These are phyloP conservation scores for Gisinianus flammeolus DNA, from an alignment of 2,888 invertebrate species.

Conservation along the genomic window DNA sequence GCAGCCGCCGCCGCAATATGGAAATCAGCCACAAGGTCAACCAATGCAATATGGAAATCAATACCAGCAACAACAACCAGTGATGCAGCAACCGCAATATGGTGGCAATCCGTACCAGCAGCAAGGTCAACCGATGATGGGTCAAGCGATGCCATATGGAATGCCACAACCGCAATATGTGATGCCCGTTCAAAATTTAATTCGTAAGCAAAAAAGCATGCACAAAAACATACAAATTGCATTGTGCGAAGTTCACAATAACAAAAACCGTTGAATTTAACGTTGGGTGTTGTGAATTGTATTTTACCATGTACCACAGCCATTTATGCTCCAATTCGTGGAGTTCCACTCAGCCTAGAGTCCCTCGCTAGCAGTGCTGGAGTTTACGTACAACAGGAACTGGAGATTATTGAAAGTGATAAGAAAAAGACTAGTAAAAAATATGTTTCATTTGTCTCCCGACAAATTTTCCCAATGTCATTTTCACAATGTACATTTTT, in stretches of 20 bases:
- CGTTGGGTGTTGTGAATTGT: too few relatives aligned
- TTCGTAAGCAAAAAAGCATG: too few relatives aligned
- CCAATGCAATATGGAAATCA: neutral
- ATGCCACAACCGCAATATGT: neutral
- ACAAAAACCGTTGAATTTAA: neutral
- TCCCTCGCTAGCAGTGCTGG: neutral
- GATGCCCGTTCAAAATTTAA: too few relatives aligned
- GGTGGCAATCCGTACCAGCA: neutral
- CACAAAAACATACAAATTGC: too few relatives aligned
- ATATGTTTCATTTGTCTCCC: too few relatives aligned
- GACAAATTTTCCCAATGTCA: too few relatives aligned
- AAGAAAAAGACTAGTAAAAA: too few relatives aligned
- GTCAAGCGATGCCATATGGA: neutral
- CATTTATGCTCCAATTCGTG: neutral
- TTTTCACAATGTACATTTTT: too few relatives aligned
- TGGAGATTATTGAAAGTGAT: neutral
- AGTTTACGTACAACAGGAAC: neutral
- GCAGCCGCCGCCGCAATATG: neutral
- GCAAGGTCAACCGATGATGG: neutral
- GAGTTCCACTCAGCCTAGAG: neutral
- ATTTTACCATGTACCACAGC: too few relatives aligned
- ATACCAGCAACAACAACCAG: neutral
- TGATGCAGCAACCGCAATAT: neutral
- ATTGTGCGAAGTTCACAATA: neutral
- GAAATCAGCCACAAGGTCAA: neutral